Percentiles rank a stretch among this genome's conserved stretches.
Evolutionary conservation across 2,113 vertebrate species (phyloP).

Genomic region (Brachirus orientalis): DNA sequence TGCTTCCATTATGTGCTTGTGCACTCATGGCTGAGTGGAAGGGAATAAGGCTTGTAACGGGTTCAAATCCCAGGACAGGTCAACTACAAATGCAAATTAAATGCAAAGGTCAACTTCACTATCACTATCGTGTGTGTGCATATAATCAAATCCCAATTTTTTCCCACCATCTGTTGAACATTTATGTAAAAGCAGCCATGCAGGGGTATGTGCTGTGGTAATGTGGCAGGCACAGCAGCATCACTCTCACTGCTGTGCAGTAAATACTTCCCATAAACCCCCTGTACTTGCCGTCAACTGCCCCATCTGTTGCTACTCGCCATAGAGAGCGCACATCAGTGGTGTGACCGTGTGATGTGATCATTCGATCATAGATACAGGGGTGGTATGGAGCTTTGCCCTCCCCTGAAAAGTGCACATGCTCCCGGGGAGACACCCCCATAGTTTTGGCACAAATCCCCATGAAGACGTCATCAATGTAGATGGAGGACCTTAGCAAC

Average conservation of each 20-base stretch:
- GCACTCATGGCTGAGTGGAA: too few relatives aligned
- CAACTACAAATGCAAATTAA: too few relatives aligned
- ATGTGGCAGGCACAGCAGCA: constrained; percentile 86
- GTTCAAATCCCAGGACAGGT: too few relatives aligned
- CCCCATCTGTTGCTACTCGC: constrained; percentile 83
- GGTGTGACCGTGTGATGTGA: constrained; percentile 92
- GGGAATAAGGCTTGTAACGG: too few relatives aligned
- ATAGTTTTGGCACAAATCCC: constrained; percentile 92
- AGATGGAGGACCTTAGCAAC: constrained; percentile 88
- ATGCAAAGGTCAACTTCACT: too few relatives aligned
- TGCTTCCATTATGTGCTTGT: too few relatives aligned
- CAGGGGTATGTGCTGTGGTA: constrained; percentile 86
- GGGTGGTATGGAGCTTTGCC: constrained; percentile 89
- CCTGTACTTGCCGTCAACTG: constrained; percentile 72
- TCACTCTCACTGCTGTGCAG: constrained; percentile 85
- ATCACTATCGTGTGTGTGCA: too few relatives aligned
- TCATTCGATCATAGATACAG: constrained; percentile 94
- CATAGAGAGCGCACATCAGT: constrained; percentile 86
- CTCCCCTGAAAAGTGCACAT: constrained; percentile 92
- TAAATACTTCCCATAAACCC: constrained; percentile 85
- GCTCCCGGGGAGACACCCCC: constrained; percentile 87
- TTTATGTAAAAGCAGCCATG: constrained; percentile 87
- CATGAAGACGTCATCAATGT: constrained; percentile 98
- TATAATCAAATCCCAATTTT: too few relatives aligned
- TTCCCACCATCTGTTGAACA: too few relatives aligned